Conservation (phyloP, 2,797 vertebrate genomes). For the Poeciliopsis paucimaculata region DNA sequence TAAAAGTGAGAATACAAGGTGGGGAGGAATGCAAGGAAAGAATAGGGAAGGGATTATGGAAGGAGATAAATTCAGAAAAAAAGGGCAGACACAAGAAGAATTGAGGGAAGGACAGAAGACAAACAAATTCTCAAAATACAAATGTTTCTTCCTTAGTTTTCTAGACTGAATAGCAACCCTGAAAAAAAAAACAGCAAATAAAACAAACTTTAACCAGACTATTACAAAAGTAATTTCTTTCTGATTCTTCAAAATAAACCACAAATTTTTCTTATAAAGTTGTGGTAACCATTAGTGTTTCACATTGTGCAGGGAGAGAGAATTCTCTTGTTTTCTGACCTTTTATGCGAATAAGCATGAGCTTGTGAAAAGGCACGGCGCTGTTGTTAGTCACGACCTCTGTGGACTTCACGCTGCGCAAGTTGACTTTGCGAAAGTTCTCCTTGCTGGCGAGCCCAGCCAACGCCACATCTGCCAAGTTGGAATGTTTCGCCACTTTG, state of each 20-base stretch:
- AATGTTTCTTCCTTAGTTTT: not conserved
- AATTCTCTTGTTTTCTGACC: constrained; percentile 61
- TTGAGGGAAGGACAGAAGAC: not conserved
- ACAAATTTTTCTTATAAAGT: not conserved
- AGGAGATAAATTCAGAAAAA: not conserved
- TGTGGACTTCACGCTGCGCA: constrained; percentile 82
- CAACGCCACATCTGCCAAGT: constrained; percentile 81
- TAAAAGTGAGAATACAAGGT: not conserved
- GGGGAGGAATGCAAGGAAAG: not conserved
- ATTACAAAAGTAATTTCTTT: not conserved
- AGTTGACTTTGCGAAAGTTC: constrained; percentile 84
- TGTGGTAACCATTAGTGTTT: not conserved
- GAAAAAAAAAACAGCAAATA: not conserved
- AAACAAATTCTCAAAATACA: not conserved
- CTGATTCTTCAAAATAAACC: not conserved
- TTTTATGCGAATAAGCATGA: constrained; percentile 88
- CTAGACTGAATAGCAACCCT: not conserved
- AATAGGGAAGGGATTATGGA: not conserved
- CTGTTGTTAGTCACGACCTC: constrained; percentile 87
- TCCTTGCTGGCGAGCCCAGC: constrained; percentile 86
- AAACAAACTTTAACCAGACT: not conserved
- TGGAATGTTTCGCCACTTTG: constrained; percentile 86
- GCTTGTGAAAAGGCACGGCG: constrained; percentile 80
- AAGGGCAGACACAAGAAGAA: not conserved
- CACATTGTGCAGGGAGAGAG: not conserved